These are phyloP conservation scores for Zonitis immaculata DNA, from an alignment of 2,888 invertebrate species.

Conservation along the genomic window DNA sequence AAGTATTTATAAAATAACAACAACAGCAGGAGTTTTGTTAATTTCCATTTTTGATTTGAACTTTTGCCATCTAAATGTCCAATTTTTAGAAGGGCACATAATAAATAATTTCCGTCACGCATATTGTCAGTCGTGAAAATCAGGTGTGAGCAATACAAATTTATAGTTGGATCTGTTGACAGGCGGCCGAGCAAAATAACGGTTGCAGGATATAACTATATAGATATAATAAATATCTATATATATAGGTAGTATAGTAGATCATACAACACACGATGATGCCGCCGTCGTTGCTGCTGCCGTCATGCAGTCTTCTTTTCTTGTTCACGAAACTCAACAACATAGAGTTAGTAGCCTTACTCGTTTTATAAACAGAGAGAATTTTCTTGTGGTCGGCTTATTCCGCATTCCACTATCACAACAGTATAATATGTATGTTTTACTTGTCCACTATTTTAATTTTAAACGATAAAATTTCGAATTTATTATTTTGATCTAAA, in stretches of 20 bases:
- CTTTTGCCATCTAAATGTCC: neutral
- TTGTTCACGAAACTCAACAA: neutral
- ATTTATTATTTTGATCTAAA: neutral
- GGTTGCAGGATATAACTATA: slow-evolving; percentile 8
- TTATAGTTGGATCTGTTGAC: slow-evolving; percentile 11
- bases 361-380: neutral
- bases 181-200: slow-evolving; percentile 19
- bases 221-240: neutral
- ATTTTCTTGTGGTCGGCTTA: slow-evolving; percentile 9
- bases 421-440: slow-evolving; percentile 20
- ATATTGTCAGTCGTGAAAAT: slow-evolving; percentile 10
- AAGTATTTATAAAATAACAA: too few relatives aligned
- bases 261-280: slow-evolving; percentile 22
- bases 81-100: slow-evolving; percentile 2
- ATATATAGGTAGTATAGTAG: slow-evolving; percentile 17
- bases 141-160: slow-evolving; percentile 16
- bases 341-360: too few relatives aligned
- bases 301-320: slow-evolving; percentile 25
- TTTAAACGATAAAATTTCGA: too few relatives aligned
- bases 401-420: slow-evolving; percentile 22
- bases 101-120: slow-evolving; percentile 15
- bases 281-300: slow-evolving; percentile 12
- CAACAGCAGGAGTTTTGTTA: neutral
- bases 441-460: slow-evolving; percentile 13
- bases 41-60: neutral